Conservation (phyloP, 2,797 vertebrate species). For the Notamacropus eugenii region DNA sequence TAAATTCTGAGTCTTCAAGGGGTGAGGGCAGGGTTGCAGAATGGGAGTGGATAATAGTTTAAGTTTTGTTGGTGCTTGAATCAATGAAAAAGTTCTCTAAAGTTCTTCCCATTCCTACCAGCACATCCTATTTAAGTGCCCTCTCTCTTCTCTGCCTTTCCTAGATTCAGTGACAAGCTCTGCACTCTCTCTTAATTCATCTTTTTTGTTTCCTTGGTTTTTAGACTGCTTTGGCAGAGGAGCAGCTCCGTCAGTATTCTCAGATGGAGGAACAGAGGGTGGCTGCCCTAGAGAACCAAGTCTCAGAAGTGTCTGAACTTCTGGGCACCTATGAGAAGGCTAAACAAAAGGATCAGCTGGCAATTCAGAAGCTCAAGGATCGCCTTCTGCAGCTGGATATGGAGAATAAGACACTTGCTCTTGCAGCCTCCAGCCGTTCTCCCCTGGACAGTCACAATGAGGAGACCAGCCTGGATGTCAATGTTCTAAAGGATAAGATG, state of each 20-base stretch:
- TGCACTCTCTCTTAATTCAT: conserved; percentile 29
- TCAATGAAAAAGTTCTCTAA: background rate
- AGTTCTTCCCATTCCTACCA: background rate
- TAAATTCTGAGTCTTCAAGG: background rate
- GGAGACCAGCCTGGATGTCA: conserved; percentile 88
- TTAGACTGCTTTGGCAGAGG: conserved; percentile 89
- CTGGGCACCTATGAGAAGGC: conserved; percentile 91
- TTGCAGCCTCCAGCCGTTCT: conserved; percentile 86
- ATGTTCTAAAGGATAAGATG: conserved; percentile 89
- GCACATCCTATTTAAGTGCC: background rate
- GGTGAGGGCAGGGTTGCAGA: background rate
- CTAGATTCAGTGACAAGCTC: background rate
- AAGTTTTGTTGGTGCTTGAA: conserved; percentile 6
- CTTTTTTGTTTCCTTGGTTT: conserved; percentile 49
- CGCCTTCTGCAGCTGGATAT: conserved; percentile 92
- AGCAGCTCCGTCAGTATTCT: conserved; percentile 87
- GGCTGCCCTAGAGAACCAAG: conserved; percentile 90
- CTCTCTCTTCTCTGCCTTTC: background rate
- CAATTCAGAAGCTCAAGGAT: conserved; percentile 90
- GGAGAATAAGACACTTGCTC: conserved; percentile 94
- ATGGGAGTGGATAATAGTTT: background rate
- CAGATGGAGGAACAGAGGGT: conserved; percentile 91
- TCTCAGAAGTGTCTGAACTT: conserved; percentile 92
- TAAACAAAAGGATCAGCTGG: conserved; percentile 91
- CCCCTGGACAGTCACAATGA: conserved; percentile 82